Base-by-base conservation (phyloP, 2,888 invertebrate species). In the Campoletis raptor region DNA sequence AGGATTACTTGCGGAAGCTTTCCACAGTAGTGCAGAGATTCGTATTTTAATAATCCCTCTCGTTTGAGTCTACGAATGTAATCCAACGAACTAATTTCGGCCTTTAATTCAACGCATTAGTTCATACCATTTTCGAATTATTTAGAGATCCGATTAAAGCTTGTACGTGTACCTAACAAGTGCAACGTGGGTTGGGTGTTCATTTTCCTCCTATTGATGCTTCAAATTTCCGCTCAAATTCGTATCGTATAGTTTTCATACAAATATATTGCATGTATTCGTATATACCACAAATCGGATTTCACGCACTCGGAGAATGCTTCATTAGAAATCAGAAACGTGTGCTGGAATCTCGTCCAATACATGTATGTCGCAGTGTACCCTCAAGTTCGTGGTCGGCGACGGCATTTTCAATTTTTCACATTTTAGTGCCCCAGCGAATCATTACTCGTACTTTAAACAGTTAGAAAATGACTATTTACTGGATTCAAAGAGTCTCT, bases 71-170 rank as follows among this genome's bases (percentile, higher is more conserved):
- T 42, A 52, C 73, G 48, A 42, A 37, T 61, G 89, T 89, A 90
- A 90, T 87, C 73, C 87, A 82, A 42, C 83, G 69, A 87, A 69
- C 57, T 70, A 89, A 89, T 90, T 89, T 89, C 87, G 88, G 87
- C 85, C 82, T 89, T 90, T 88, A 89, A 91, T 89, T 89, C 89
- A 85, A 79, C 72, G 61, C 84, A 89, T 87, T 89, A 89, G 90
- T 88, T 85, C 84, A 64, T 36, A 57, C 36, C 36, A 70, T 64
- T 12, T 66, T 24, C 73, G 74, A 73, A 81, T 89, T 89, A 87
- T 87, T 87, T 84, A 78, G 78, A 83, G 64, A 83, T 78, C 84
- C 74, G 86, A 87, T 89, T 88, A 72, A 36, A 48, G 18, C 37
- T 7, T 40, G 21, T 79, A 82, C 52, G 54, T 73, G 74, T 79